Conservation (phyloP, 2,888 invertebrate species). For the Aphodius granarius region DNA sequence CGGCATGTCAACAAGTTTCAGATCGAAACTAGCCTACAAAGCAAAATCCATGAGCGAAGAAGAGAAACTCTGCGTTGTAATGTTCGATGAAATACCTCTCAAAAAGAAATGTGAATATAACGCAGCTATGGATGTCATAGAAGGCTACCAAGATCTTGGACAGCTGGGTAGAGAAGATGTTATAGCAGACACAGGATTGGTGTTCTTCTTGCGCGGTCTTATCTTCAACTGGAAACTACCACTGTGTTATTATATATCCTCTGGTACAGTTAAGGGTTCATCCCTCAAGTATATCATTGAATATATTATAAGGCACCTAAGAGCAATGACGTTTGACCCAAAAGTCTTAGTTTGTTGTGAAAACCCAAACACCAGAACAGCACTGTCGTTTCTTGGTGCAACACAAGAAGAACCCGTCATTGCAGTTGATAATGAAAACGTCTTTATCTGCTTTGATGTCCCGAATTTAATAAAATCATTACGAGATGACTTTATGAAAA, state of each 20-base stretch:
- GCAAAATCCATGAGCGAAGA: conserved; percentile 32
- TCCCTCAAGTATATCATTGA: conserved; percentile 22
- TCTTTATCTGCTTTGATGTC: conserved; percentile 29
- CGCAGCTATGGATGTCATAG: conserved; percentile 21
- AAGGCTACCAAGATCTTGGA: conserved; percentile 22
- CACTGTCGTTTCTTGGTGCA: conserved; percentile 20
- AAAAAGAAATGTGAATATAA: conserved; percentile 29
- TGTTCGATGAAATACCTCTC: conserved; percentile 35
- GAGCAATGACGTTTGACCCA: conserved; percentile 23
- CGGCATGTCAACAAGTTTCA: conserved; percentile 27
- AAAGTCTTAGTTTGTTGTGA: conserved; percentile 3
- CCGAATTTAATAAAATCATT: conserved; percentile 32
- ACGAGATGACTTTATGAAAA: background rate
- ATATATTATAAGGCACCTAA: conserved; percentile 18
- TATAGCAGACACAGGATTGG: conserved; percentile 25
- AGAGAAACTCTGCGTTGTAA: conserved; percentile 30
- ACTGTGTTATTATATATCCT: conserved; percentile 13
- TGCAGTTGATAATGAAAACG: conserved; percentile 14
- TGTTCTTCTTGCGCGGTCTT: conserved; percentile 18
- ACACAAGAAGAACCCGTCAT: conserved; percentile 22
- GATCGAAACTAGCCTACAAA: conserved; percentile 29
- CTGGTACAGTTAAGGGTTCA: conserved; percentile 22
- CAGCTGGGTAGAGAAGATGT: conserved; percentile 19
- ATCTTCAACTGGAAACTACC: background rate
- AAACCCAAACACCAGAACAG: conserved; percentile 27